These are phyloP conservation scores for Dinomys branickii DNA, from an alignment of 2,113 vertebrate species.

Conservation along the genomic window DNA sequence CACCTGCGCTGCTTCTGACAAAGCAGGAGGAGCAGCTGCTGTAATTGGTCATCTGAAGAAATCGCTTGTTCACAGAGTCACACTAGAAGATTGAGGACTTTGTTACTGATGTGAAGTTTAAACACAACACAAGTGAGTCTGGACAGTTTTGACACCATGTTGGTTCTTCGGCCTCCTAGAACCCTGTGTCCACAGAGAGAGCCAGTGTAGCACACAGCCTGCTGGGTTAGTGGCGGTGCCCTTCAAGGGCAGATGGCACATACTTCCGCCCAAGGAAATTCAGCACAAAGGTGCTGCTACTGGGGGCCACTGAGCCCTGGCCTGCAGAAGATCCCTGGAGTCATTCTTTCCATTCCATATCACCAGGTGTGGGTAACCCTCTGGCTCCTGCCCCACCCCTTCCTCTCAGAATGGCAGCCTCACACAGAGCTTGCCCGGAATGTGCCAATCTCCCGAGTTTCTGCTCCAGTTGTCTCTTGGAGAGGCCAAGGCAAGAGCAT, in stretches of 20 bases:
- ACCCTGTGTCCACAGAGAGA: background rate
- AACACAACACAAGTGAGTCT: background rate
- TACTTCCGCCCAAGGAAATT: conserved; percentile 60
- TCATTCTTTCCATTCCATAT: conserved; percentile 66
- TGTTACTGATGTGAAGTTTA: background rate
- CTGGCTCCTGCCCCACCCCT: conserved; percentile 23
- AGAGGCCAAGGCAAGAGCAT: background rate
- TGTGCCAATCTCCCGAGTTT: background rate
- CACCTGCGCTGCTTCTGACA: background rate
- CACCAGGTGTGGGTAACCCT: conserved; percentile 20
- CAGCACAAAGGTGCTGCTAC: background rate
- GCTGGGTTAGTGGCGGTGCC: conserved; percentile 57
- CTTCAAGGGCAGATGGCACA: conserved; percentile 12
- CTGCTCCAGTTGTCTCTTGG: background rate
- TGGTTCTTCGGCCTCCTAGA: background rate
- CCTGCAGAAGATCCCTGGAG: conserved; percentile 57
- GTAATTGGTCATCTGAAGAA: background rate
- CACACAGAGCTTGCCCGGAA: background rate
- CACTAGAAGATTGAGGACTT: background rate
- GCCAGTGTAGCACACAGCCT: background rate
- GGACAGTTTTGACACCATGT: background rate
- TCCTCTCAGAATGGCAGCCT: background rate
- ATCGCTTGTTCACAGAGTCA: background rate
- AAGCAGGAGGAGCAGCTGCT: background rate
- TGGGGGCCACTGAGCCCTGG: conserved; percentile 29